phyloP scores from a whole-genome alignment of 2,797 vertebrate species.

The Cuniculus paca region DNA sequence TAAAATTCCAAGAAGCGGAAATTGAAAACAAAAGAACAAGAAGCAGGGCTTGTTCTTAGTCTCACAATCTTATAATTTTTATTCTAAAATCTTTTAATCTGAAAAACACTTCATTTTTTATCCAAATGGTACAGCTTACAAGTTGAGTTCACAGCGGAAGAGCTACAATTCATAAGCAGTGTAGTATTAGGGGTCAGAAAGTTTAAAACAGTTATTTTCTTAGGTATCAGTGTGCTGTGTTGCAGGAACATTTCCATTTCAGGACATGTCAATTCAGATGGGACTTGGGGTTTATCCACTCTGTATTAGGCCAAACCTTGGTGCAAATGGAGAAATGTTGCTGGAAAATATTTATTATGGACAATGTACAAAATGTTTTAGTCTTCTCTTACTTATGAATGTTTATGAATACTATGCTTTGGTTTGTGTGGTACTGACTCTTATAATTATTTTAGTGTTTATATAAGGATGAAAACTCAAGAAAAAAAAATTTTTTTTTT shows the following conservation, averaged over 20 bases:
- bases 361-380: not conserved
- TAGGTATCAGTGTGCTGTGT: not conserved
- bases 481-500: not conserved
- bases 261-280: not conserved
- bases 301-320: not conserved
- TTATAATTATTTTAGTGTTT: not conserved
- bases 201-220: conserved; percentile 21
- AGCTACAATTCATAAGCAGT: not conserved
- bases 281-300: not conserved
- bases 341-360: not conserved
- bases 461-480: not conserved
- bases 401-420: not conserved
- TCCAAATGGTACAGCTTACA: not conserved
- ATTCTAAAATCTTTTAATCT: not conserved
- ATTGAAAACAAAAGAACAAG: not conserved
- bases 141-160: not conserved
- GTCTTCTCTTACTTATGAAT: not conserved
- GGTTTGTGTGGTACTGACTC: not conserved
- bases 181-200: not conserved
- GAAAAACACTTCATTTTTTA: not conserved
- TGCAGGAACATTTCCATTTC: not conserved
- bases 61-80: not conserved
- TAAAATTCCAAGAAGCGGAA: not conserved
- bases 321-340: not conserved
- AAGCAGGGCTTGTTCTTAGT: not conserved